Conservation (phyloP, 2,888 invertebrate genomes). For the Dynastes tityus region DNA sequence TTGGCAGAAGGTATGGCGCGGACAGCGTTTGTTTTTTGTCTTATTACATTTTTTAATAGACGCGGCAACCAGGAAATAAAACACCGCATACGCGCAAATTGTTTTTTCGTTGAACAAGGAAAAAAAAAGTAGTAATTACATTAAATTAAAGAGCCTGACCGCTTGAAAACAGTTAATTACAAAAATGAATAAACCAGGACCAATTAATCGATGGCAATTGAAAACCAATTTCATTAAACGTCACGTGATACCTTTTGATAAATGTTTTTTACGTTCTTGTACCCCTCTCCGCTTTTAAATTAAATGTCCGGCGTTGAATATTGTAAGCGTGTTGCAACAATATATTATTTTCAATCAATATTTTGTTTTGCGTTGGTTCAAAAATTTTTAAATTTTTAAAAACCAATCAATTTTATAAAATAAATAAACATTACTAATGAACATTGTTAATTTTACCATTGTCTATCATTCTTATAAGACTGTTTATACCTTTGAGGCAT, state of each 20-base stretch:
- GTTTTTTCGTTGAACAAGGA: neutral
- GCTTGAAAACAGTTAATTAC: conserved; percentile 2
- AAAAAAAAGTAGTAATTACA: conserved; percentile 8
- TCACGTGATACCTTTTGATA: conserved; percentile 10
- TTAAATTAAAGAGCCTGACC: conserved; percentile 3
- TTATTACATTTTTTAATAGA: conserved; percentile 2
- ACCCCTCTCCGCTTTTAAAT: too few relatives aligned
- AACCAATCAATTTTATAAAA: too few relatives aligned
- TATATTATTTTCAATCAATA: too few relatives aligned
- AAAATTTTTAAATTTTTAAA: too few relatives aligned
- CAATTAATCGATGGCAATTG: conserved; percentile 13
- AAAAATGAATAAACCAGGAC: conserved; percentile 5
- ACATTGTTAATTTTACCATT: too few relatives aligned
- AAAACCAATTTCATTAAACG: conserved; percentile 3
- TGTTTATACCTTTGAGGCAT: too few relatives aligned
- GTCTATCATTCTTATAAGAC: too few relatives aligned
- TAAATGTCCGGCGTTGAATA: too few relatives aligned
- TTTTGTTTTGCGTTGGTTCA: too few relatives aligned
- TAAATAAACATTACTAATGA: too few relatives aligned
- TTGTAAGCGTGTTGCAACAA: too few relatives aligned
- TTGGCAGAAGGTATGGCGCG: neutral
- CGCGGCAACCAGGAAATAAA: neutral
- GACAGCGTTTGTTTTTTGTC: neutral
- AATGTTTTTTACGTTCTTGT: neutral
- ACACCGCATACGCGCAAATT: neutral